Evolutionary conservation across 2,113 vertebrate species (phyloP).

Genomic region (Eurystomus gularis): DNA sequence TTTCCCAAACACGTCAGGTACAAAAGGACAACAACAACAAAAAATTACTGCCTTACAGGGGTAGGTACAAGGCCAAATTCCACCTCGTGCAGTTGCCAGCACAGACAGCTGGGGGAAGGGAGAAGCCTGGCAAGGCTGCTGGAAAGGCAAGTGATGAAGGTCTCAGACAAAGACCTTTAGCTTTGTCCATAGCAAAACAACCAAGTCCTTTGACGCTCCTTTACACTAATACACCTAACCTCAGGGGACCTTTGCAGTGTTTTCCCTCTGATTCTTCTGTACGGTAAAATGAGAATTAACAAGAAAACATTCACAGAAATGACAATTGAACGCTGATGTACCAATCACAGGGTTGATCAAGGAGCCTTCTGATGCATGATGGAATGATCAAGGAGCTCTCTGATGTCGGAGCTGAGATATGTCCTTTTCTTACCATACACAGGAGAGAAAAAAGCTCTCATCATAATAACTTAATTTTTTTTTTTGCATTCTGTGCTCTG

Average conservation of each 20-base stretch:
- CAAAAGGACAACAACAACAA: constrained; percentile 50
- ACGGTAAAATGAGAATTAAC: neutral
- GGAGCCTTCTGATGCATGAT: constrained; percentile 12
- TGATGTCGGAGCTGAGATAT: constrained; percentile 31
- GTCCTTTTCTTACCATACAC: neutral
- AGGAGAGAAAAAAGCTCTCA: constrained; percentile 23
- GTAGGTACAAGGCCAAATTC: constrained; percentile 37
- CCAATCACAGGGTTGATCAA: constrained; percentile 53
- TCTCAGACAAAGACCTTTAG: neutral
- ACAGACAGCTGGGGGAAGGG: neutral
- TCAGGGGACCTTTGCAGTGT: neutral
- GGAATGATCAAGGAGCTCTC: constrained; percentile 65
- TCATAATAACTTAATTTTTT: neutral
- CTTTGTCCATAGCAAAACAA: neutral
- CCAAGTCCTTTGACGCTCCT: neutral
- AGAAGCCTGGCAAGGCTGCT: neutral
- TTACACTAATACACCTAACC: neutral
- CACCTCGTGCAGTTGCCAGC: constrained; percentile 28
- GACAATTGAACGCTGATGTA: neutral
- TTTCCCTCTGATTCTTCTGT: neutral
- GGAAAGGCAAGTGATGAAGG: neutral
- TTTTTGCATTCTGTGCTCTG: neutral
- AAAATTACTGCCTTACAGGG: constrained; percentile 13
- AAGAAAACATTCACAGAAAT: neutral
- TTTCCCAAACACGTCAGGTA: constrained; percentile 1